Evolutionary conservation across 2,888 invertebrate genomes (phyloP).

Genomic region (Sepioteuthis lessoniana): DNA sequence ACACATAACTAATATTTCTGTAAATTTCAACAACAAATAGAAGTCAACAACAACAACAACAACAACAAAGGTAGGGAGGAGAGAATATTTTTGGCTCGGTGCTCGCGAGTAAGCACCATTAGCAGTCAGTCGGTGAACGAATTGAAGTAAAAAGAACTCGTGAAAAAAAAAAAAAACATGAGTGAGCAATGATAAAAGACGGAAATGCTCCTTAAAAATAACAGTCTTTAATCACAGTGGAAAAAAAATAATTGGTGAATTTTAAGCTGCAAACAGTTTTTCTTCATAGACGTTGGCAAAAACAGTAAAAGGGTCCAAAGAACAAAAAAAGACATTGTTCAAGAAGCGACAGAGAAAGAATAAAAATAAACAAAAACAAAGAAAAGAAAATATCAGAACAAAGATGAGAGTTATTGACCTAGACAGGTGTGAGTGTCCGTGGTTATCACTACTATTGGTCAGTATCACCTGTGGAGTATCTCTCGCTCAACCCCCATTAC

Average conservation of each 20-base stretch:
- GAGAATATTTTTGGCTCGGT: not conserved
- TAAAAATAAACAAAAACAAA: no score
- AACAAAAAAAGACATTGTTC: not conserved
- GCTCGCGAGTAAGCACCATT: not conserved
- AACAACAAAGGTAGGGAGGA: not conserved
- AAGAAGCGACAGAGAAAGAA: not conserved
- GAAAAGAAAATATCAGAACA: not conserved
- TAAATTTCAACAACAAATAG: constrained; percentile 14
- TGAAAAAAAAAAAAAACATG: not conserved
- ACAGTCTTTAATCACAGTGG: not conserved
- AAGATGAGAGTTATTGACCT: not conserved
- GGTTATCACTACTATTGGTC: not conserved
- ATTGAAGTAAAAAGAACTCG: not conserved
- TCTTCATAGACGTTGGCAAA: not conserved
- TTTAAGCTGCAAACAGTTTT: not conserved
- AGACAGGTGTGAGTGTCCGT: not conserved
- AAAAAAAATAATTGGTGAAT: not conserved
- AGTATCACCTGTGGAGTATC: not conserved
- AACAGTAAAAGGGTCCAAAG: not conserved
- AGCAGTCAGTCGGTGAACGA: not conserved
- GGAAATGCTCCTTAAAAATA: not conserved
- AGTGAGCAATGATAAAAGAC: not conserved
- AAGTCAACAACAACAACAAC: not conserved
- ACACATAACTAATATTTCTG: not conserved
- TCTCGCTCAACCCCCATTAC: not conserved